These are phyloP conservation scores for Balaeniceps rex DNA, from an alignment of 2,113 vertebrate species.

Conservation along the genomic window DNA sequence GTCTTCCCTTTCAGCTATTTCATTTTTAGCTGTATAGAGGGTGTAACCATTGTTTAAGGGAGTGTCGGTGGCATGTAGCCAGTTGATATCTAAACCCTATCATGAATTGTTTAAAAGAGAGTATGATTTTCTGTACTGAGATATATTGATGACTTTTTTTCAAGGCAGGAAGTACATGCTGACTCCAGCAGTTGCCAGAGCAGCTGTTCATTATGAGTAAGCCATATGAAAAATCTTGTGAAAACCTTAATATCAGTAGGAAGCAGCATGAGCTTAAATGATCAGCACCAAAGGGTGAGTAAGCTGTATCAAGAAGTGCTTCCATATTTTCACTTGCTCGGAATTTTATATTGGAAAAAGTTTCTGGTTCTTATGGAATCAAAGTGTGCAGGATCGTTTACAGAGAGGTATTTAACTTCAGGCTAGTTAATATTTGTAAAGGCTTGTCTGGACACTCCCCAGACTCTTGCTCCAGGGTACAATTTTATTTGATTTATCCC, in stretches of 20 bases:
- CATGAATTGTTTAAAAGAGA: not conserved
- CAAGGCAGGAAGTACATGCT: constrained; percentile 27
- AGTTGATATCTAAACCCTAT: not conserved
- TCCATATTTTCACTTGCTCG: not conserved
- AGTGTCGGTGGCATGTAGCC: not conserved
- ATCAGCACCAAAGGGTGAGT: not conserved
- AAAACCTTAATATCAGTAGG: not conserved
- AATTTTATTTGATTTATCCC: constrained; percentile 3
- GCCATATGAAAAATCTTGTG: not conserved
- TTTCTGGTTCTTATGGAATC: not conserved
- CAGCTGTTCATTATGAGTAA: constrained; percentile 43
- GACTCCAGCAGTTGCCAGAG: constrained; percentile 16
- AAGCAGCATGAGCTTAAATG: not conserved
- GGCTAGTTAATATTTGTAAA: constrained; percentile 42
- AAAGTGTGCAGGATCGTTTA: constrained; percentile 3
- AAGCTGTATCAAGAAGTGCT: not conserved
- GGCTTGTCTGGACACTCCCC: constrained; percentile 52
- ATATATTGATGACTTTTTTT: constrained; percentile 6
- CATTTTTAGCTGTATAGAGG: constrained; percentile 46
- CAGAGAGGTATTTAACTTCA: constrained; percentile 19
- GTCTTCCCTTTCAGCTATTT: constrained; percentile 45
- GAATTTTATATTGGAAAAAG: not conserved
- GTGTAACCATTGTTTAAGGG: constrained; percentile 37
- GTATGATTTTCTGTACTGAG: not conserved
- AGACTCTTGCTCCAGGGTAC: constrained; percentile 23